Conservation (phyloP, 2,888 invertebrate species). For the Pammene fasciana region DNA sequence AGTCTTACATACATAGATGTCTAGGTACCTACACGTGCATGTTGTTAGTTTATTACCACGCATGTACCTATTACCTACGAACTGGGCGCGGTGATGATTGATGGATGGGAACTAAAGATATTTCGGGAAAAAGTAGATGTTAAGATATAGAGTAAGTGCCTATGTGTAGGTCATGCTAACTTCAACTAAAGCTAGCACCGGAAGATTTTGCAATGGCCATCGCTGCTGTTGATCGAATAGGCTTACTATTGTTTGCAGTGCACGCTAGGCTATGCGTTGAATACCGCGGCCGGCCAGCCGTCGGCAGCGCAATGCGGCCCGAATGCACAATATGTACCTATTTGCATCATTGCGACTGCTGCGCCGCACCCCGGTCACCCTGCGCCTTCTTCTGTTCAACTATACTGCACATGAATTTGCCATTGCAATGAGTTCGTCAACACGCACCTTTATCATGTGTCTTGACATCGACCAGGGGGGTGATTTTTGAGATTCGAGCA, state of each 20-base stretch:
- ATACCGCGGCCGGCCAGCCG: neutral
- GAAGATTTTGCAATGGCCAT: neutral
- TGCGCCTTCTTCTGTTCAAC: neutral
- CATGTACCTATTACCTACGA: neutral
- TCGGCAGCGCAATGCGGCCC: conserved; percentile 52
- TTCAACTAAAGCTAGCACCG: neutral
- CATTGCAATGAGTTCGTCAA: no score
- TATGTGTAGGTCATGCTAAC: no score
- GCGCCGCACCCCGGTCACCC: conserved; percentile 39
- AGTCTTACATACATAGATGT: neutral
- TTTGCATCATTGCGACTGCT: conserved; percentile 51
- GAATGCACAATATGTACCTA: conserved; percentile 53
- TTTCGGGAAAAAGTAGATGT: conserved; percentile 2
- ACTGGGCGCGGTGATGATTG: conserved; percentile 26
- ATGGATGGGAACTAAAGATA: conserved; percentile 13
- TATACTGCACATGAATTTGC: neutral
- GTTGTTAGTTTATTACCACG: conserved; percentile 1
- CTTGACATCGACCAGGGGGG: no score
- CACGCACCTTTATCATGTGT: no score
- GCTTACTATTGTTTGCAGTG: no score
- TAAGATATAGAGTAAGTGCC: no score
- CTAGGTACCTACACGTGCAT: neutral
- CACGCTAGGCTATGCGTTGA: no score
- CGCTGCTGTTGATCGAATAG: neutral
- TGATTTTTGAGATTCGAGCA: no score